Evolutionary conservation across 2,113 vertebrate genomes (phyloP).

Genomic region (Boulengeromyrus knoepffleri): DNA sequence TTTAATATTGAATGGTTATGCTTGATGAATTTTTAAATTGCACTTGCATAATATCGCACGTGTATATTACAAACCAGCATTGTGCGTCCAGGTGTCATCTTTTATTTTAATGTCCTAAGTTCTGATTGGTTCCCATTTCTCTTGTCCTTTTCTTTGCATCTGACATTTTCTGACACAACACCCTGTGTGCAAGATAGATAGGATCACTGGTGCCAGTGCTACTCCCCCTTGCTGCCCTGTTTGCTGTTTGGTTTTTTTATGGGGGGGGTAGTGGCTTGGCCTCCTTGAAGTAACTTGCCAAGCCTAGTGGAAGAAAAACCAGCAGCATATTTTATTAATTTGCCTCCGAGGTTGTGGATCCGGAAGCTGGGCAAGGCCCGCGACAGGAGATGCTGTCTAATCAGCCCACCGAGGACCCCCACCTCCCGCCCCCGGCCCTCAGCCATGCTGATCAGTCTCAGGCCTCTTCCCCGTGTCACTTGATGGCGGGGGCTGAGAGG

Average conservation of each 20-base stretch:
- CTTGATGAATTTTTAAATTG: not conserved
- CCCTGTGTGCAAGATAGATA: not conserved
- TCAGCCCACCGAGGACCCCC: slow-evolving; percentile 96
- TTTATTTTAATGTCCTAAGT: not conserved
- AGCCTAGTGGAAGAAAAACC: slow-evolving; percentile 62
- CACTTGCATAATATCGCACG: not conserved
- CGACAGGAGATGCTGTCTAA: slow-evolving; percentile 76
- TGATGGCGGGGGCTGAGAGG: slow-evolving; percentile 72
- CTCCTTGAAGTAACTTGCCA: not conserved
- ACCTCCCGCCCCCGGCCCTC: slow-evolving; percentile 57
- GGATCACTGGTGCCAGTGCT: not conserved
- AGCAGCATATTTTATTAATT: slow-evolving; percentile 78
- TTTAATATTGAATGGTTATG: not conserved
- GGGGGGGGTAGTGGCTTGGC: not conserved
- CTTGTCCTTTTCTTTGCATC: not conserved
- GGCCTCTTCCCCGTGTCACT: slow-evolving; percentile 74
- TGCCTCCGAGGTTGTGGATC: slow-evolving; percentile 75
- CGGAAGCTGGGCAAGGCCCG: slow-evolving; percentile 70
- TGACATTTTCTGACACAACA: not conserved
- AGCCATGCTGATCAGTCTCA: slow-evolving; percentile 80
- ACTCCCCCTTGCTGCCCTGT: not conserved
- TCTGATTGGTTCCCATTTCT: not conserved
- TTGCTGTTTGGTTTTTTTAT: not conserved
- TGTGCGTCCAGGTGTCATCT: not conserved
- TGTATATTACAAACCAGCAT: not conserved